A percentile compares a stretch with the other conserved stretches of the same genome.
phyloP scores from a whole-genome alignment of 2,113 vertebrate genomes.

The Siphamia tubifer region DNA sequence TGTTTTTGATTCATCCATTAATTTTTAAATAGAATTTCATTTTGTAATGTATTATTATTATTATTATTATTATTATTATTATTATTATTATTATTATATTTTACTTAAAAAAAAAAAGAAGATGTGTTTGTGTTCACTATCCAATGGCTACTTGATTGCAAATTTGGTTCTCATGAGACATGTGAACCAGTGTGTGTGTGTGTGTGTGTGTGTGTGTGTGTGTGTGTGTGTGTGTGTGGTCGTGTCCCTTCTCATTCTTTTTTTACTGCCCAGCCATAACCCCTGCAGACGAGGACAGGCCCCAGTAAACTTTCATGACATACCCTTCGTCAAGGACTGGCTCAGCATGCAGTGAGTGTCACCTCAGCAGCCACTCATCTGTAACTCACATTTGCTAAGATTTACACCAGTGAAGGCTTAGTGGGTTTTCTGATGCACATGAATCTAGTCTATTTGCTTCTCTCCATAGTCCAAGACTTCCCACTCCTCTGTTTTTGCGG shows the following conservation, averaged over 20 bases:
- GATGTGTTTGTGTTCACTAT: too few relatives aligned
- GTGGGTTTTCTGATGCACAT: neutral
- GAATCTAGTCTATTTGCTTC: neutral
- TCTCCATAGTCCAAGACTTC: slow-evolving; percentile 82
- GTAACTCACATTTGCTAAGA: neutral
- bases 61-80: too few relatives aligned
- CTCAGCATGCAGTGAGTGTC: slow-evolving; percentile 86
- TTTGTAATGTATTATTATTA: too few relatives aligned
- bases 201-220: too few relatives aligned
- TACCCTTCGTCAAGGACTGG: slow-evolving; percentile 89
- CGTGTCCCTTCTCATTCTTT: neutral
- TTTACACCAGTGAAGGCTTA: too few relatives aligned
- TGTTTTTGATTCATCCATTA: too few relatives aligned
- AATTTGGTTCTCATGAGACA: too few relatives aligned
- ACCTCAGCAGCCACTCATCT: neutral
- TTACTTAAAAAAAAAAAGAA: too few relatives aligned
- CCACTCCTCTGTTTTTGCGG: slow-evolving; percentile 82
- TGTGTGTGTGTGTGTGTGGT: neutral
- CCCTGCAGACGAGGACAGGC: slow-evolving; percentile 76
- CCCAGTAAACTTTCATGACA: slow-evolving; percentile 82
- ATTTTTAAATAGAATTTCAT: too few relatives aligned
- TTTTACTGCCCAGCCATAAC: slow-evolving; percentile 86
- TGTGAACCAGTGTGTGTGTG: too few relatives aligned
- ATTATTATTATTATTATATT: too few relatives aligned
- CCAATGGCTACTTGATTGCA: too few relatives aligned